Conservation (phyloP, 2,113 vertebrate genomes). For the Conger conger region DNA sequence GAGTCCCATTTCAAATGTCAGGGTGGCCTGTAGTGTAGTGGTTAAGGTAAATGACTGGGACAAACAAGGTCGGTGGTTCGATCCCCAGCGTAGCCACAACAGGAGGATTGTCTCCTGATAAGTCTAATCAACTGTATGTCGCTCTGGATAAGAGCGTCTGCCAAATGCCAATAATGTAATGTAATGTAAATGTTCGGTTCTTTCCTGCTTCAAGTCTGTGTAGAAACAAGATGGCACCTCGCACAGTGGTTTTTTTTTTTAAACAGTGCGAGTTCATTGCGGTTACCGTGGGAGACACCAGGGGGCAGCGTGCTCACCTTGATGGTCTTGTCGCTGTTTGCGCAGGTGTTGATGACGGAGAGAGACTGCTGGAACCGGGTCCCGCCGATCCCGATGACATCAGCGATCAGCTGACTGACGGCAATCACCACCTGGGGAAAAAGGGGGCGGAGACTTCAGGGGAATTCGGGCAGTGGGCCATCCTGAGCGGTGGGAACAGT, state of each 20-base stretch:
- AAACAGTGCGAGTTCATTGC: background rate
- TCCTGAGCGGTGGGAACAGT: background rate
- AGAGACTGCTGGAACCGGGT: conserved; percentile 96
- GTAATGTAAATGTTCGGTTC: too few relatives aligned
- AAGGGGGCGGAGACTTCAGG: background rate
- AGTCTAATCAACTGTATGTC: too few relatives aligned
- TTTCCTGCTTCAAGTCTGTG: background rate
- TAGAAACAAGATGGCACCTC: background rate
- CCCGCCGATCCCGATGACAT: conserved; percentile 95
- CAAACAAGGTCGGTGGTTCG: too few relatives aligned
- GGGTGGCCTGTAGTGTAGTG: too few relatives aligned
- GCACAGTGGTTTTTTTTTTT: too few relatives aligned
- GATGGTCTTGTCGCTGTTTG: conserved; percentile 89
- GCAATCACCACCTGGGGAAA: conserved; percentile 88
- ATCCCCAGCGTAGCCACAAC: too few relatives aligned
- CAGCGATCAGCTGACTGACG: conserved; percentile 96
- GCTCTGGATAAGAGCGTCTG: too few relatives aligned
- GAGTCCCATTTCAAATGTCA: too few relatives aligned
- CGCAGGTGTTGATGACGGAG: conserved; percentile 97
- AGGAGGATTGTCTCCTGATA: too few relatives aligned
- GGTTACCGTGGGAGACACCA: background rate
- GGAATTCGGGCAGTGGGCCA: background rate
- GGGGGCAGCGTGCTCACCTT: conserved; percentile 73
- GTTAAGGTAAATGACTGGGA: too few relatives aligned
- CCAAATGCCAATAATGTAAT: too few relatives aligned